Percentiles rank a stretch among this genome's conserved stretches.
These are phyloP conservation scores for Thera britannica DNA, from an alignment of 2,888 invertebrate species.

Conservation along the genomic window DNA sequence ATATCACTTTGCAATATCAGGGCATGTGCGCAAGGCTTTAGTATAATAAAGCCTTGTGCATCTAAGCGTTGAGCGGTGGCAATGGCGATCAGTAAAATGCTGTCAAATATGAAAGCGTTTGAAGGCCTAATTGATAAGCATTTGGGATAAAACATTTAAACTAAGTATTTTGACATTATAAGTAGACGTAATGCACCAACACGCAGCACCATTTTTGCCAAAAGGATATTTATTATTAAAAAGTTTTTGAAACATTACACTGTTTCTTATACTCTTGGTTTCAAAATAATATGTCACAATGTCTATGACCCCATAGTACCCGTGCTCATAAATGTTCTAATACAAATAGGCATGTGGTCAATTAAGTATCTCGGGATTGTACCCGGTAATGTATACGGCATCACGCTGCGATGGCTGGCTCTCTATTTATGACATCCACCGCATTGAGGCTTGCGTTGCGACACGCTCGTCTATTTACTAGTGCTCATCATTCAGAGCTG, in stretches of 20 bases:
- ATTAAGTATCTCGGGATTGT: conserved; percentile 57
- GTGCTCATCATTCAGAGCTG: conserved; percentile 38
- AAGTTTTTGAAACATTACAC: conserved; percentile 1
- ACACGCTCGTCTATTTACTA: conserved; percentile 42
- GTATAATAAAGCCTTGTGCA: too few species aligned
- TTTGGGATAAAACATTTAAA: too few species aligned
- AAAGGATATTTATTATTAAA: too few species aligned
- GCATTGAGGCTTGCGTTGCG: conserved; percentile 36
- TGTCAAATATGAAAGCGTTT: too few species aligned
- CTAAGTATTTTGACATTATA: too few species aligned
- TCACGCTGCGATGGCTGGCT: conserved; percentile 62
- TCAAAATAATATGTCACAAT: conserved; percentile 18
- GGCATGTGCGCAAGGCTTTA: neutral
- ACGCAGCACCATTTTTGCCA: too few species aligned
- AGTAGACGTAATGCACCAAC: too few species aligned
- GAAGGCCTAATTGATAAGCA: too few species aligned
- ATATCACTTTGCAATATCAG: neutral
- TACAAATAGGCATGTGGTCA: conserved; percentile 68
- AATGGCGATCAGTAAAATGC: too few species aligned
- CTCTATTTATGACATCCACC: conserved; percentile 41
- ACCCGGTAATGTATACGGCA: conserved; percentile 61
- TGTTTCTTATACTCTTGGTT: conserved; percentile 7
- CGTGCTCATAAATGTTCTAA: conserved; percentile 43
- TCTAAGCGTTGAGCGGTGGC: too few species aligned
- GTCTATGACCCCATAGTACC: conserved; percentile 18